Conservation (phyloP, 2,888 invertebrate species). For the Oscheius myriophilus region DNA sequence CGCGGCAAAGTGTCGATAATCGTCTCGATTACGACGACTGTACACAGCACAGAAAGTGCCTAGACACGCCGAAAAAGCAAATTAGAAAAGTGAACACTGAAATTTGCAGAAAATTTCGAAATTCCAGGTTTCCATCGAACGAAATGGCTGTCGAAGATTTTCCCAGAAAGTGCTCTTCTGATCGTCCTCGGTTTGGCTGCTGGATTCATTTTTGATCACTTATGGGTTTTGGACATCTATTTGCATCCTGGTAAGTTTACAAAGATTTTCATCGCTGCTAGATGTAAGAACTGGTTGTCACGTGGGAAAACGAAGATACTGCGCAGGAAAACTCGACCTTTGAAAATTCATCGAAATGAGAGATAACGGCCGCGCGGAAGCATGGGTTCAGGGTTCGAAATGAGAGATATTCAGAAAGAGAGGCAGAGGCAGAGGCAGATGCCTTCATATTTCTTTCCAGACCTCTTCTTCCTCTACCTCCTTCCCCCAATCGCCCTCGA, state of each 20-base stretch:
- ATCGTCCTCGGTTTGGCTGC: conserved; percentile 52
- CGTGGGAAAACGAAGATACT: not conserved
- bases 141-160: conserved; percentile 38
- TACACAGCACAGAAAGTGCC: not conserved
- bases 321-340: not conserved
- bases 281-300: not conserved
- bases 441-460: conserved; percentile 74
- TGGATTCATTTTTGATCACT: conserved; percentile 50
- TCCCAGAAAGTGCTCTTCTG: conserved; percentile 59
- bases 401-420: too few relatives aligned
- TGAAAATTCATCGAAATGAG: not conserved
- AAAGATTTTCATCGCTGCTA: not conserved
- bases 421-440: too few relatives aligned
- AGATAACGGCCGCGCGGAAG: not conserved
- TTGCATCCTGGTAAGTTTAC: conserved; percentile 52
- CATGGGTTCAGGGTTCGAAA: too few relatives aligned
- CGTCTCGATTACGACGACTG: too few relatives aligned
- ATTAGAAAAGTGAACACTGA: not conserved
- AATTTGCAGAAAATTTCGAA: not conserved
- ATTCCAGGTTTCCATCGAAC: conserved; percentile 51
- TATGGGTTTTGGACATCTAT: conserved; percentile 50
- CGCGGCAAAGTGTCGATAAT: too few relatives aligned
- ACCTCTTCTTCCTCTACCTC: conserved; percentile 96
- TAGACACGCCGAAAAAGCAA: not conserved
- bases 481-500: conserved; percentile 97